Conservation (phyloP, 2,888 invertebrate species). For the Sesia apiformis region DNA sequence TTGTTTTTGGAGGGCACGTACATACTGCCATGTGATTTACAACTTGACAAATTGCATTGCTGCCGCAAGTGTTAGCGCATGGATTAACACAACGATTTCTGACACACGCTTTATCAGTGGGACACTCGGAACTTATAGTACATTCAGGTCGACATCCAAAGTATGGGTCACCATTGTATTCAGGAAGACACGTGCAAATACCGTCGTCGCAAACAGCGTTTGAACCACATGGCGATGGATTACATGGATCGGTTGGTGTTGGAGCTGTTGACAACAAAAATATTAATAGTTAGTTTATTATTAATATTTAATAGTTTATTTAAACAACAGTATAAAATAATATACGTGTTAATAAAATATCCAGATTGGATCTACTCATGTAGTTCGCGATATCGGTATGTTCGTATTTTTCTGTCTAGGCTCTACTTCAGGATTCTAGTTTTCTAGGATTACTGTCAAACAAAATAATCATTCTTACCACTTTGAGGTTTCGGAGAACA, state of each 20-base stretch:
- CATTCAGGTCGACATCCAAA: constrained; percentile 84
- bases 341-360: no score
- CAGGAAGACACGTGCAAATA: constrained; percentile 74
- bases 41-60: constrained; percentile 81
- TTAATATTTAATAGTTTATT: neutral
- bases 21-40: constrained; percentile 86
- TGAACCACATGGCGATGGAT: constrained; percentile 79
- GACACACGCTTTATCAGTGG: constrained; percentile 80
- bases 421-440: neutral
- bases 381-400: no score
- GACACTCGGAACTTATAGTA: constrained; percentile 81
- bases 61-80: constrained; percentile 84
- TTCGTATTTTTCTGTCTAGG: neutral
- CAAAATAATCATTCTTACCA: constrained; percentile 41
- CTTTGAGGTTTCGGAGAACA: constrained; percentile 75
- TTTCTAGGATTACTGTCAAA: neutral
- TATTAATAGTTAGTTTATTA: neutral
- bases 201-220: constrained; percentile 77
- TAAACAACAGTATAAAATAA: neutral
- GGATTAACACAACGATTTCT: constrained; percentile 81
- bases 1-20: constrained; percentile 79
- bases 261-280: constrained; percentile 29
- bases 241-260: constrained; percentile 67
- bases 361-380: no score
- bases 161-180: constrained; percentile 79